These are phyloP conservation scores for Lasius fuliginosus DNA, from an alignment of 2,888 invertebrate species.

Conservation along the genomic window DNA sequence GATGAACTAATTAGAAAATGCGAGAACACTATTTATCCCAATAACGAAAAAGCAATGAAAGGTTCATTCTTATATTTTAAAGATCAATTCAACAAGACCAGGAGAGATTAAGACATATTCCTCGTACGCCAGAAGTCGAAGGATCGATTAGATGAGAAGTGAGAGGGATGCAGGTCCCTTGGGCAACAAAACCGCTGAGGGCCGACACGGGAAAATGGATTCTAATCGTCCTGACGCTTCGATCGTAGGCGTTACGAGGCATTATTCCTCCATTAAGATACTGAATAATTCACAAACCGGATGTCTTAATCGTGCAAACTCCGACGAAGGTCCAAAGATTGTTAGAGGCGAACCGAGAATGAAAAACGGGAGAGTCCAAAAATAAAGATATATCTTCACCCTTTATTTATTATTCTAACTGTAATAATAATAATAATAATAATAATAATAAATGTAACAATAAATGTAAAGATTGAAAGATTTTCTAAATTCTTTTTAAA, in stretches of 20 bases:
- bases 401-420: not conserved
- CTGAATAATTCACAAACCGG: constrained; percentile 72
- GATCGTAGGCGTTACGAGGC: constrained; percentile 57
- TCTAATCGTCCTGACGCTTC: constrained; percentile 68
- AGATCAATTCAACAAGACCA: constrained; percentile 44
- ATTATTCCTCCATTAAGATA: constrained; percentile 72
- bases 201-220: constrained; percentile 66
- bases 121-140: constrained; percentile 35
- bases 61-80: constrained; percentile 41
- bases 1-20: not conserved
- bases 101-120: constrained; percentile 28
- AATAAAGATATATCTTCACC: not conserved
- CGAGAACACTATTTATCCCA: constrained; percentile 19
- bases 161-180: constrained; percentile 33
- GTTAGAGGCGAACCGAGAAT: not conserved
- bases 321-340: not conserved
- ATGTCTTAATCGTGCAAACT: constrained; percentile 59
- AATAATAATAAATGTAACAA: no score
- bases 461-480: not conserved
- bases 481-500: not conserved
- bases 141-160: constrained; percentile 48
- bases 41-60: constrained; percentile 38
- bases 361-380: constrained; percentile 5
- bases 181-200: constrained; percentile 36
- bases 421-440: constrained; percentile 1